These are phyloP conservation scores for Dynastes maya DNA, from an alignment of 2,888 invertebrate genomes.

Conservation along the genomic window DNA sequence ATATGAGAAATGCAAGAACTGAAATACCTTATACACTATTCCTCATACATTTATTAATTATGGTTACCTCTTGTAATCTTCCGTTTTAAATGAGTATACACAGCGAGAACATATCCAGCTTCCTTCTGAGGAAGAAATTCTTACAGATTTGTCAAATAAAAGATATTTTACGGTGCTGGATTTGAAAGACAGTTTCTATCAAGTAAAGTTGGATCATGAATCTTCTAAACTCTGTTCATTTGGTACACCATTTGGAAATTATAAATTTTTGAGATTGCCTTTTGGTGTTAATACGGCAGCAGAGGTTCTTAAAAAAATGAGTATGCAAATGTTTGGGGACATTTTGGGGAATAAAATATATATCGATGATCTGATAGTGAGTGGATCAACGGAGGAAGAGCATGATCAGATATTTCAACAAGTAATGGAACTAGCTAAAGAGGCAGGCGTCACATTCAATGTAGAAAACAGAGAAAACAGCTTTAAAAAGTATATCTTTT, in stretches of 20 bases:
- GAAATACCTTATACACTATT: too few species aligned
- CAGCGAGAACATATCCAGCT: background rate
- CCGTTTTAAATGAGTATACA: background rate
- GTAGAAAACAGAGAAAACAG: too few species aligned
- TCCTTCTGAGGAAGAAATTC: background rate
- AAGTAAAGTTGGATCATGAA: background rate
- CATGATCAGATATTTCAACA: background rate
- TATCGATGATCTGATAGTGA: background rate
- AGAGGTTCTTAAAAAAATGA: background rate
- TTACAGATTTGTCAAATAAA: background rate
- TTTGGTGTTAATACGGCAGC: background rate
- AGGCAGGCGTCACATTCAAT: constrained; percentile 13
- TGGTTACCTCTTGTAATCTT: too few species aligned
- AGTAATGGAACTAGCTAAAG: constrained; percentile 1
- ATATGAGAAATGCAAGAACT: too few species aligned
- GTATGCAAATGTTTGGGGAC: constrained; percentile 2
- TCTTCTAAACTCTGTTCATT: background rate
- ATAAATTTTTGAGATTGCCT: background rate
- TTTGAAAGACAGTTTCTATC: constrained; percentile 3
- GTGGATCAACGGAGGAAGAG: background rate
- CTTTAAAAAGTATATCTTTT: too few species aligned
- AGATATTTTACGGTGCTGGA: background rate
- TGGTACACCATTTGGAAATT: constrained; percentile 2
- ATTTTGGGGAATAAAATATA: background rate
- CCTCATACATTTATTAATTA: too few species aligned